A percentile compares a stretch with the other conserved stretches of the same genome.
phyloP scores from a whole-genome alignment of 1,140 invertebrate species.

The Zeugodacus cucurbitae region DNA sequence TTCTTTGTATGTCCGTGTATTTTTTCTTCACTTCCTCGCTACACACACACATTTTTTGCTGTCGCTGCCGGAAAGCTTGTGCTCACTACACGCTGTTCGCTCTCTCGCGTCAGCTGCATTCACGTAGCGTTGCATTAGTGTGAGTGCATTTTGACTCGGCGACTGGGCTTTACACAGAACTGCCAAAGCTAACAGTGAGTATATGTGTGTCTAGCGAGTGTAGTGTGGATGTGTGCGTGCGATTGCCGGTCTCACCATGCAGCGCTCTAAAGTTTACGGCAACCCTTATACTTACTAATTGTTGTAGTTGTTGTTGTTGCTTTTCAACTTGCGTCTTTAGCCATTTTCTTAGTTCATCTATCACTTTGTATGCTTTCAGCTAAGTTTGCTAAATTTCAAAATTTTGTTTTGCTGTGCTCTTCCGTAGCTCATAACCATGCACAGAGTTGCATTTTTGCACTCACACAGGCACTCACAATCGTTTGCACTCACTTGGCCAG shows the following conservation, averaged over 20 bases:
- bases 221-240: neutral
- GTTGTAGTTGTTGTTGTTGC: neutral
- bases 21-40: neutral
- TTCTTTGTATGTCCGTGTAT: neutral
- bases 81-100: too few relatives aligned
- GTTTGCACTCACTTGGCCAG: neutral
- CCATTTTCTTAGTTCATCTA: neutral
- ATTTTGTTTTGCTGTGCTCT: conserved; percentile 30
- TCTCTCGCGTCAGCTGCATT: neutral
- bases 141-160: neutral
- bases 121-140: neutral
- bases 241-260: conserved; percentile 5
- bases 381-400: neutral
- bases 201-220: neutral
- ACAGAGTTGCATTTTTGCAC: conserved; percentile 22
- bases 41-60: neutral
- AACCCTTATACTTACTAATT: neutral
- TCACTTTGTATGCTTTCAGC: neutral
- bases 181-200: too few relatives aligned
- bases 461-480: neutral
- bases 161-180: neutral
- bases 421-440: neutral
- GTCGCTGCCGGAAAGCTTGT: neutral
- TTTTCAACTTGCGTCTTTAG: neutral
- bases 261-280: neutral